A percentile compares a stretch with the other conserved stretches of the same genome.
Evolutionary conservation across 2,113 vertebrate species (phyloP).

Genomic region (Tetrax tetrax): DNA sequence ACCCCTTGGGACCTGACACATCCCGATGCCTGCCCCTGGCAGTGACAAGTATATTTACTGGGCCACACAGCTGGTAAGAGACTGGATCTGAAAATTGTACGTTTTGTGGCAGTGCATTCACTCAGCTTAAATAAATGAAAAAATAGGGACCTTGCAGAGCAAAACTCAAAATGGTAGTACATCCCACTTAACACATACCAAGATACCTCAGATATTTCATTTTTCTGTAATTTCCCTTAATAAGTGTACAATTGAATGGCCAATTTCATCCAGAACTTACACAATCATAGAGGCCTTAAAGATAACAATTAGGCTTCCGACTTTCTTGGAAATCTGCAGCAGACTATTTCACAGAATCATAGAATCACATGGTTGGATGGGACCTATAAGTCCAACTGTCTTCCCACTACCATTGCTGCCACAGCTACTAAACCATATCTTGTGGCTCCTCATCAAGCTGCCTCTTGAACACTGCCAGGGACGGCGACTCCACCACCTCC

Average conservation of each 20-base stretch:
- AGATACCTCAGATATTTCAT: neutral
- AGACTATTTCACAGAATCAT: too few relatives aligned
- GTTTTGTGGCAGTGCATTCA: neutral
- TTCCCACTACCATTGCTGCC: too few relatives aligned
- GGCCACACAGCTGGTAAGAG: neutral
- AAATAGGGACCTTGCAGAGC: neutral
- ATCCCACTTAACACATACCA: neutral
- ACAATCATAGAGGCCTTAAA: neutral
- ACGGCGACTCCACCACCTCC: too few relatives aligned
- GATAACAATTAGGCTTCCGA: neutral
- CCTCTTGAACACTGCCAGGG: too few relatives aligned
- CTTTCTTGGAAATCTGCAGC: neutral
- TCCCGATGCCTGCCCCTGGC: fast-evolving
- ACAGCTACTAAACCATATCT: too few relatives aligned
- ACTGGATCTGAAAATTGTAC: neutral
- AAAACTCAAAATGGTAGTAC: neutral
- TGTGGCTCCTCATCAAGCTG: too few relatives aligned
- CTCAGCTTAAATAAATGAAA: neutral
- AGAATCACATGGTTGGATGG: too few relatives aligned
- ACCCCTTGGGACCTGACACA: neutral
- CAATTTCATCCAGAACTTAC: neutral
- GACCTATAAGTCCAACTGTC: too few relatives aligned
- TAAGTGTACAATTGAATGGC: neutral
- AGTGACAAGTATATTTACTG: neutral
- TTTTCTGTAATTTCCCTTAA: neutral